Base-by-base conservation (phyloP, 1,140 invertebrate genomes). In the Melipona quadrifasciata region DNA sequence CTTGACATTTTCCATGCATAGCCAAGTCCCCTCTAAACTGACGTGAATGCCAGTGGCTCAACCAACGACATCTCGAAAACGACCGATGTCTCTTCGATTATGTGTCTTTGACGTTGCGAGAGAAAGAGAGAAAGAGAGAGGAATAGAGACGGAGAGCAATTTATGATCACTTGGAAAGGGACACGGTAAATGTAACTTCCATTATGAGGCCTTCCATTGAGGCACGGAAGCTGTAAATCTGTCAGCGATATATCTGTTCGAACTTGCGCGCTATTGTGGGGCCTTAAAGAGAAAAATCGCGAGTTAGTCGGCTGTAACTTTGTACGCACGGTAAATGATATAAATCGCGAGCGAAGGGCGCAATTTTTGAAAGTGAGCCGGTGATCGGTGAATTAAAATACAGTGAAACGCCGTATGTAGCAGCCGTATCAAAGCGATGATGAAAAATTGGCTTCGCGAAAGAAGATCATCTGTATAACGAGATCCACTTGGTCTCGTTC, bases 1-100 rank as follows among this genome's bases (percentile, higher is more conserved):
- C 76, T 78, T 53, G 76, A 78, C 76, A 67, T 67, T 34, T 78
- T 24, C 58, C 58, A 65, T 65, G 64, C 64, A 65, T 65, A 65
- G 64, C 27, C 64, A 65, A 65, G 64, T 65, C 27, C 27, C 27
- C 64, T 65, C 16, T 65, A 65, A 65, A 65, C 64, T 65, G 64
- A 65, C 64, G 64, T 1, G 64, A 65, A 65, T 16, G 64, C 27
- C 27, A 31, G 64, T 65, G 64, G 21, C 31, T 55, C 53, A 57
- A 65, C 27, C 64, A 74, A 34, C 21, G 72, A 57, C 53, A 34
- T 14, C 53, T 31, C 47, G 31, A 21, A 57, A 74, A 53, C 53
- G 19, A 47, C 51, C 58, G 72, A 55, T 73, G n/a, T 31, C 47
- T 12, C 51, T 53, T 73, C 27, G n/a, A 55, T 11, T n/a, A 27